Evolutionary conservation across 2,888 invertebrate species (phyloP).

Genomic region (Drepana falcataria): DNA sequence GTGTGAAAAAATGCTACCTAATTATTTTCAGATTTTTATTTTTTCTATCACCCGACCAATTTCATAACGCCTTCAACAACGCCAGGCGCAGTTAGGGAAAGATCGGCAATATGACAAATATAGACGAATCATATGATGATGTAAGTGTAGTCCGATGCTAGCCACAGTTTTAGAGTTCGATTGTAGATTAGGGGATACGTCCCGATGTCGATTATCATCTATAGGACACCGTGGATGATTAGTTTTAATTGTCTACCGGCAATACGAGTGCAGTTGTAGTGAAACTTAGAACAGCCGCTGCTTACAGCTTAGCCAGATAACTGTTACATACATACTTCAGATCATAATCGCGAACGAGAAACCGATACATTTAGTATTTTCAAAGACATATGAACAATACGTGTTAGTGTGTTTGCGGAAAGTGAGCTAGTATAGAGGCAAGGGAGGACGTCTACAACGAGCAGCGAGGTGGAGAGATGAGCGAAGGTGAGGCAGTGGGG

Average conservation of each 20-base stretch:
- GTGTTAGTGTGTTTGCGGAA: neutral
- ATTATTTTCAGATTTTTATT: constrained; percentile 78
- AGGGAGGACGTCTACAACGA: constrained; percentile 19
- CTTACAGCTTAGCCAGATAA: constrained; percentile 61
- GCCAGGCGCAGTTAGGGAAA: constrained; percentile 62
- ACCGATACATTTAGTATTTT: constrained; percentile 31
- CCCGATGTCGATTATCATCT: constrained; percentile 47
- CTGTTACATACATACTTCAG: constrained; percentile 26
- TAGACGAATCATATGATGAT: constrained; percentile 49
- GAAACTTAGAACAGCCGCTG: constrained; percentile 55
- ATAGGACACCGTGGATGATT: constrained; percentile 57
- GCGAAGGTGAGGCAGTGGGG: constrained; percentile 16
- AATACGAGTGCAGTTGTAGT: constrained; percentile 44
- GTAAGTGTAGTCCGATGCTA: constrained; percentile 64
- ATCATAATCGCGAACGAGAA: constrained; percentile 29
- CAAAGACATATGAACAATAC: constrained; percentile 24
- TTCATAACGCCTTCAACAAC: constrained; percentile 57
- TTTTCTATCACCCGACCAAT: constrained; percentile 74
- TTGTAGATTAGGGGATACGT: constrained; percentile 67
- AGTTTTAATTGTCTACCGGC: constrained; percentile 36
- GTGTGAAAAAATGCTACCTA: constrained; percentile 76
- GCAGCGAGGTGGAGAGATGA: constrained; percentile 13
- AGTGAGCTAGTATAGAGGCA: constrained; percentile 3
- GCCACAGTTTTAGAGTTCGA: constrained; percentile 57
- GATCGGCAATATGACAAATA: constrained; percentile 57